Base-by-base conservation (phyloP, 2,888 invertebrate genomes). In the Adelognathus sp. region DNA sequence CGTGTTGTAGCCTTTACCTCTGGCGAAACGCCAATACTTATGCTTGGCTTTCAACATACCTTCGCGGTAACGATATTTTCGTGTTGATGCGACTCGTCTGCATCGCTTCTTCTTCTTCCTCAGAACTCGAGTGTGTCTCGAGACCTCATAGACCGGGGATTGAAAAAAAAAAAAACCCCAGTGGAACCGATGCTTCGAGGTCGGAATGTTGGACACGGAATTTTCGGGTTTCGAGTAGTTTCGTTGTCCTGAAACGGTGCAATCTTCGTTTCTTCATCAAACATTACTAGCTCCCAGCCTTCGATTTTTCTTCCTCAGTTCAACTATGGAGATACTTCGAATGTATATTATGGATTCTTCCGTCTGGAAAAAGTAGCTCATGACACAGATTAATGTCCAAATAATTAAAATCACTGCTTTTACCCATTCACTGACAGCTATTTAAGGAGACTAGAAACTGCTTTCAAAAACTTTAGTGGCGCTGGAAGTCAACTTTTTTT, bases 41-140 rank as follows among this genome's bases (percentile, higher is more conserved):
- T 90, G 90, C 90, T n/a, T 89, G 90, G 89, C 87, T 90, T 90
- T 90, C 90, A 86, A 89, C 90, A 90, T 89, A 89, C 87, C 88
- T 86, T 67, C 82, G 78, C 81, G 86, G 88, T 89, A 88, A 87
- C 89, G 90, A 90, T 90, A 91, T 91, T 91, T 90, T 91, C 89
- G 89, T 89, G 89, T 88, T 82, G 83, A 85, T 82, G 82, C 72
- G 81, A 73, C 78, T 24, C 50, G 50, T 50, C 50, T 24, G 61
- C 60, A 54, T 18, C 21, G 54, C 64, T 75, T 74, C 76, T 75
- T 50, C 21, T 11, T 4, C 76, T 70, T 70, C 67, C 76, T 75
- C 41, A 73, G 66, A 63, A 61, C 24, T 21, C 41, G 16, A 61
- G 27, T 58, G 14, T 36, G 52, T 56, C 67, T 58, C 64, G 64